Percentiles rank a stretch among this genome's conserved stretches.
phyloP scores from a whole-genome alignment of 2,797 vertebrate species.

The Acipenser transmontanus region DNA sequence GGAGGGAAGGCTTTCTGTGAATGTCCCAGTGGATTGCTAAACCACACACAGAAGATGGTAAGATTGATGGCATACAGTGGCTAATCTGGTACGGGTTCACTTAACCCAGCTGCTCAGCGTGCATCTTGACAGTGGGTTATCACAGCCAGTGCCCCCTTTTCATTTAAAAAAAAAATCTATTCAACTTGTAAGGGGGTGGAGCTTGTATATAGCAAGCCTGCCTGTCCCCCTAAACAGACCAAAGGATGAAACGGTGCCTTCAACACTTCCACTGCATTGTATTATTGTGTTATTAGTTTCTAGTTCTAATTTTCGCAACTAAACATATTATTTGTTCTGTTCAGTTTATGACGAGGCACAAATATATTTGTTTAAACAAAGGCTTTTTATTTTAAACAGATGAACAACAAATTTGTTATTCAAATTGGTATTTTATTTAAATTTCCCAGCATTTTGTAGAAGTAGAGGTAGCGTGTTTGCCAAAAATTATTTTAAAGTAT shows the following conservation, averaged over 20 bases:
- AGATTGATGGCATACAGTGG: constrained; percentile 41
- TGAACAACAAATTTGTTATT: too few species aligned
- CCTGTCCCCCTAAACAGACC: background rate
- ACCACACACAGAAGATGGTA: constrained; percentile 26
- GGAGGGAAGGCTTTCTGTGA: constrained; percentile 39
- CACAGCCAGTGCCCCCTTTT: constrained; percentile 27
- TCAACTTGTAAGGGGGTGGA: constrained; percentile 8
- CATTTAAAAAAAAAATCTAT: constrained; percentile 34
- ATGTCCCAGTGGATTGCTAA: constrained; percentile 38
- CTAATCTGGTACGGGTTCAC: constrained; percentile 40
- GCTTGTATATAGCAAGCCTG: background rate
- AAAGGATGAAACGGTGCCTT: background rate
- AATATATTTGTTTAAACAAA: too few species aligned
- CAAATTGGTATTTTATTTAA: too few species aligned
- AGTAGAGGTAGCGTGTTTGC: too few species aligned
- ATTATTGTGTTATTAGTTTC: too few species aligned
- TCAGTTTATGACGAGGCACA: too few species aligned
- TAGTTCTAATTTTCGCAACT: too few species aligned
- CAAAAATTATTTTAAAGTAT: too few species aligned
- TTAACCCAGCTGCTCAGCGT: constrained; percentile 37
- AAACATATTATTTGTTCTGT: too few species aligned
- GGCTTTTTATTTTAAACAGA: too few species aligned
- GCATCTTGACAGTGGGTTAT: constrained; percentile 34
- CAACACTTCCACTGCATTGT: background rate
- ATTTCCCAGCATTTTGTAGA: too few species aligned